These are phyloP conservation scores for Varroa destructor DNA, from an alignment of 1,140 invertebrate genomes.

Conservation along the genomic window DNA sequence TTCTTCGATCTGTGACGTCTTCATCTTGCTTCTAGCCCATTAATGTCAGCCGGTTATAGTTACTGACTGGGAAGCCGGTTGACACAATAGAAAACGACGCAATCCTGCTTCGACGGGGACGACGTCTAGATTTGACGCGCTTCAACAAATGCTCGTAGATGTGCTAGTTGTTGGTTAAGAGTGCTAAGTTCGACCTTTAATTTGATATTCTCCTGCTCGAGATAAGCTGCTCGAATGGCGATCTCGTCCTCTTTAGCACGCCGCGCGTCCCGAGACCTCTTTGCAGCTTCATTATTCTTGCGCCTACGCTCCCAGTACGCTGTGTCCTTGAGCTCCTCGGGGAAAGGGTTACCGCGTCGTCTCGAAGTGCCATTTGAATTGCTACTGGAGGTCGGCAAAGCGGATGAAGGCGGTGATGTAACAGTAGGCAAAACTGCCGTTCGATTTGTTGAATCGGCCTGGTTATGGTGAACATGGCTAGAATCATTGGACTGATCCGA, in stretches of 20 bases:
- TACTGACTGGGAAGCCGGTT: too few relatives aligned
- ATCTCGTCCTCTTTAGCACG: slow-evolving; percentile 81
- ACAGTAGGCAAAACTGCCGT: too few relatives aligned
- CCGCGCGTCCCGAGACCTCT: slow-evolving; percentile 74
- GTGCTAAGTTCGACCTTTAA: slow-evolving; percentile 65
- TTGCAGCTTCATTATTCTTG: slow-evolving; percentile 91
- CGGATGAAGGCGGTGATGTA: too few relatives aligned
- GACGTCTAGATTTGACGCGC: too few relatives aligned
- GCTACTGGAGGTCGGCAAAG: neutral
- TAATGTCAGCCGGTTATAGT: too few relatives aligned
- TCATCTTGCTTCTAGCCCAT: too few relatives aligned
- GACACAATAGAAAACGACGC: too few relatives aligned
- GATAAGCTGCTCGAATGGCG: slow-evolving; percentile 65
- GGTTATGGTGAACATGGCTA: neutral
- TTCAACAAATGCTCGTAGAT: slow-evolving; percentile 43
- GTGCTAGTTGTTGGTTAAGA: slow-evolving; percentile 61
- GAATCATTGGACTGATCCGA: slow-evolving; percentile 21
- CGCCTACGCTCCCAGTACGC: slow-evolving; percentile 71
- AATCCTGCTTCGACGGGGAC: too few relatives aligned
- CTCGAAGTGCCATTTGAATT: neutral
- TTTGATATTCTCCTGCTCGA: slow-evolving; percentile 64
- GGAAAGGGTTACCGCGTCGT: slow-evolving; percentile 29
- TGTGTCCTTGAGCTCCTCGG: slow-evolving; percentile 51
- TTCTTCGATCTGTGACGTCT: too few relatives aligned
- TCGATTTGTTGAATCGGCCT: neutral